A percentile compares a stretch with the other conserved stretches of the same genome.
Conservation (phyloP, 2,888 invertebrate genomes). For the Agrotis segetum region DNA sequence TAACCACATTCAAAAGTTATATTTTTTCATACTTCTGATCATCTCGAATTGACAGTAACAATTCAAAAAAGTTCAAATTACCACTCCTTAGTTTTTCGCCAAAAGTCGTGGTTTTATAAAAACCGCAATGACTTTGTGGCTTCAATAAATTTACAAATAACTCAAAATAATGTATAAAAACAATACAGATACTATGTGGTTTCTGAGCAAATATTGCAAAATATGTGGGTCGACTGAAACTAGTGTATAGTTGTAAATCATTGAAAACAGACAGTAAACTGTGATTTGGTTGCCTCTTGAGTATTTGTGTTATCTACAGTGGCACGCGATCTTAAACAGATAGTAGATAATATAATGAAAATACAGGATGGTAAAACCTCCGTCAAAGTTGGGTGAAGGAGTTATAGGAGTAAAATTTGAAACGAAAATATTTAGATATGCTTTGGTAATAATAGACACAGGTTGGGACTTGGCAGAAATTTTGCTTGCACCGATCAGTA, state of each 20-base stretch:
- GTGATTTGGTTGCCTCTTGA: conserved; percentile 35
- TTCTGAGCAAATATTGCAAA: conserved; percentile 53
- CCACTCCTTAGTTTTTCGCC: not conserved
- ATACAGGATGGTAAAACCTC: not conserved
- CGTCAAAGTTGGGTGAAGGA: not conserved
- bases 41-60: not conserved
- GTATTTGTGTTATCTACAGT: conserved; percentile 35
- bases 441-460: too few species aligned
- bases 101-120: not conserved
- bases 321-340: conserved; percentile 29
- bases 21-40: not conserved
- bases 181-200: conserved; percentile 21
- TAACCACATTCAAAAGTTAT: not conserved
- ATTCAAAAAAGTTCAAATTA: not conserved
- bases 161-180: conserved; percentile 17
- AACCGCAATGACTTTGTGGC: not conserved
- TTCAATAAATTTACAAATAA: conserved; percentile 30
- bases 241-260: conserved; percentile 51
- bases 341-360: not conserved
- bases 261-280: conserved; percentile 40
- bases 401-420: too few species aligned
- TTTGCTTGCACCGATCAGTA: too few species aligned
- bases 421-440: too few species aligned
- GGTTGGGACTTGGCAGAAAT: too few species aligned
- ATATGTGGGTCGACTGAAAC: conserved; percentile 55